Conservation (phyloP, 2,113 vertebrate species). For the Cercopithecus mona region DNA sequence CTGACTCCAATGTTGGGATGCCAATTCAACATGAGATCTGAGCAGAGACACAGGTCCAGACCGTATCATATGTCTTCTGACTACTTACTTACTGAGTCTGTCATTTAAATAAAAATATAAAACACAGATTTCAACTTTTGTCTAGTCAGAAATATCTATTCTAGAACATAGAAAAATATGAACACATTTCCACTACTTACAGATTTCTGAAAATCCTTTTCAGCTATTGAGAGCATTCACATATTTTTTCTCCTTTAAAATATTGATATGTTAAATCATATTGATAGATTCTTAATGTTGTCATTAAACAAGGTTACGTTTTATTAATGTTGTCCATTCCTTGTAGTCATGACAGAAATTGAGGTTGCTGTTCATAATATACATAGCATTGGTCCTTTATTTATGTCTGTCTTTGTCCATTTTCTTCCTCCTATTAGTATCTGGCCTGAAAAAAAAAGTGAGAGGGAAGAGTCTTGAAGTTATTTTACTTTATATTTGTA, state of each 20-base stretch:
- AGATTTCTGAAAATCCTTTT: not conserved
- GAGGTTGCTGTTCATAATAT: not conserved
- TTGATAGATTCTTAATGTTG: not conserved
- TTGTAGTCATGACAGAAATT: too few relatives aligned
- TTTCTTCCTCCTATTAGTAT: not conserved
- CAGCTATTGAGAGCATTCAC: not conserved
- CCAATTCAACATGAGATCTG: too few relatives aligned
- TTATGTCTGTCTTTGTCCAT: not conserved
- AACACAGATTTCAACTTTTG: too few relatives aligned
- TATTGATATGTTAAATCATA: constrained; percentile 18
- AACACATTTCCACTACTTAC: not conserved
- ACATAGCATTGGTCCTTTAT: not conserved
- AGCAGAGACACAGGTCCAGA: too few relatives aligned
- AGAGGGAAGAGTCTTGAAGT: not conserved
- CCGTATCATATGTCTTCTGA: too few relatives aligned
- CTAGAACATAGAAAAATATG: too few relatives aligned
- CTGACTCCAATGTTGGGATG: too few relatives aligned
- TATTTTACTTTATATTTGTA: not conserved
- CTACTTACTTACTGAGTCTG: too few relatives aligned
- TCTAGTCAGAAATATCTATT: too few relatives aligned
- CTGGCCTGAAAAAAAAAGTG: not conserved
- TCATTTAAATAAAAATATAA: too few relatives aligned
- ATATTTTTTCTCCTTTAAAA: not conserved
- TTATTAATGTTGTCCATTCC: too few relatives aligned
- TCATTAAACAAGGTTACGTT: too few relatives aligned